phyloP scores from a whole-genome alignment of 1,140 invertebrate species.

The Scaptomyza pallida region DNA sequence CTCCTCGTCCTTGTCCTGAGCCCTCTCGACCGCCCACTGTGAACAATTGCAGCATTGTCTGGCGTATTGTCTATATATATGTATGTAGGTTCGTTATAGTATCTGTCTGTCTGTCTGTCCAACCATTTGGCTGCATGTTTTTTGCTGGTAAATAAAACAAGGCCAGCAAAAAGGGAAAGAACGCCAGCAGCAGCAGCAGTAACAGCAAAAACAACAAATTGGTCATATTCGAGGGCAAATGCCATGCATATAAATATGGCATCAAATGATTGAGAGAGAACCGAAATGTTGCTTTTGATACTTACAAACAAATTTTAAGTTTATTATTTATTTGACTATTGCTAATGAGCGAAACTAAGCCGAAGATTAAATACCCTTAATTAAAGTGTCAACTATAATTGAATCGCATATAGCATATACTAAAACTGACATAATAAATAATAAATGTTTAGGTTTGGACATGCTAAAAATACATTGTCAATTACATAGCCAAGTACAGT shows the following conservation, averaged over 20 bases:
- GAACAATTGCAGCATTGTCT: constrained; percentile 71
- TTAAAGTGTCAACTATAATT: neutral
- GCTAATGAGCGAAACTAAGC: too few species aligned
- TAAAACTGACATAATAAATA: neutral
- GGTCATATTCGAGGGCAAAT: constrained; percentile 44
- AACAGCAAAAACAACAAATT: constrained; percentile 61
- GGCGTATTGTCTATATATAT: constrained; percentile 22
- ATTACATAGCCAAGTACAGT: neutral
- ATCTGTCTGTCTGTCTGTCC: constrained; percentile 12
- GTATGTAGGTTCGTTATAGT: neutral
- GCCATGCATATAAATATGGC: constrained; percentile 50
- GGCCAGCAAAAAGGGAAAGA: constrained; percentile 21
- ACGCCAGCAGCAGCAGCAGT: constrained; percentile 22
- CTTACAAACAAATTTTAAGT: constrained; percentile 3
- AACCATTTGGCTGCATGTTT: constrained; percentile 33
- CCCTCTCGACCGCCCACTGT: constrained; percentile 43
- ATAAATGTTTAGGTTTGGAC: neutral
- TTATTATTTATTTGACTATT: constrained; percentile 9
- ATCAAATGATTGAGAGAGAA: constrained; percentile 47
- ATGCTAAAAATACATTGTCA: too few species aligned
- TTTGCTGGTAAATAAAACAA: constrained; percentile 68
- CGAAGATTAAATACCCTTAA: neutral
- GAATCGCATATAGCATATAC: neutral
- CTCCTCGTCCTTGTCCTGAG: too few species aligned
- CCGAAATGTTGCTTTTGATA: constrained; percentile 20